Base-by-base conservation (phyloP, 2,888 invertebrate species). In the Andricus quercusramuli region DNA sequence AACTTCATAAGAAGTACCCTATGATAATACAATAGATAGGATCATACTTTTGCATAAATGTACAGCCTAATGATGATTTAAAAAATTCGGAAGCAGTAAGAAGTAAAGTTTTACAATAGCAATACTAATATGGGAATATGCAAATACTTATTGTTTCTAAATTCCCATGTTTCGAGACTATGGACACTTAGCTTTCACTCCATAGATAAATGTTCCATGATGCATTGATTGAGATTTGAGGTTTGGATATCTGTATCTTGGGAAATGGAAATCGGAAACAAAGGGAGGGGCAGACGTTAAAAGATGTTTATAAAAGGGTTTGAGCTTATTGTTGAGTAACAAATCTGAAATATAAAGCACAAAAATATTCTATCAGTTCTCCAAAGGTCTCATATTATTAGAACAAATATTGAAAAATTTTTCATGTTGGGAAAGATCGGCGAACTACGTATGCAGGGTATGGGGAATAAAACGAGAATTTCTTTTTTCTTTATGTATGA, bases 51-150 rank as follows among this genome's bases (percentile, higher is more conserved):
- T 22, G 9, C 13, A 59, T 47, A 47, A 47, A 17, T 15, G 8
- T 15, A 44, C 15, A 44, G 44, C 44, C 44, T 56, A n/a, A n/a
- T 59, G 59, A 22, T 22, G 11, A 3, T 22, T 5, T 25, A 25
- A 25, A 62, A 62, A 62, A 15, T 22, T 59, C 22, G n/a, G 22
- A 59, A 59, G 22, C 22, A 59, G 22, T 59, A 59, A 59, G 11
- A n/a, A 11, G 11, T 59, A 9, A 47, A 9, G 22, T 22, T 59
- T 22, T 22, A 59, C 22, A 22, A 22, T n/a, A 22, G 59, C 20
- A 22, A 11, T 59, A 59, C 59, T n/a, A 59, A 22, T 20, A 29
- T 70, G 74, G n/a, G 74, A 74, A 74, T 74, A 74, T 74, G 74
- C 56, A 56, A 74, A 74, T 74, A n/a, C 32, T 3, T 1, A 56